These are phyloP conservation scores for Saccopteryx leptura DNA, from an alignment of 2,113 vertebrate species.

Conservation along the genomic window DNA sequence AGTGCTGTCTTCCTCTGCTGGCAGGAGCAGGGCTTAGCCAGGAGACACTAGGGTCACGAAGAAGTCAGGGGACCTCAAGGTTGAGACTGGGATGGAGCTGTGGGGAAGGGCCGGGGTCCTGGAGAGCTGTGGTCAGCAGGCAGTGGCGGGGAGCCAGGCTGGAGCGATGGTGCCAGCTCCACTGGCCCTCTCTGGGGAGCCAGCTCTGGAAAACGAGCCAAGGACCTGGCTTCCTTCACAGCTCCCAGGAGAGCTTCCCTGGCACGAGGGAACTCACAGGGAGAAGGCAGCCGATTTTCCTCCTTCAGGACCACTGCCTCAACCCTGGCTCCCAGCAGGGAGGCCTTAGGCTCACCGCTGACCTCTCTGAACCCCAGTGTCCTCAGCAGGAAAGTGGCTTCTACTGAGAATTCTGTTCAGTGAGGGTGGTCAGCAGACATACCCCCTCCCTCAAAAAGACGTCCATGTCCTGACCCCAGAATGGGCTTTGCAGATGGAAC, in stretches of 20 bases:
- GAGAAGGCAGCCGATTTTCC: fast-evolving
- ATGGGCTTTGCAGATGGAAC: background rate
- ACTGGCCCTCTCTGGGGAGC: background rate
- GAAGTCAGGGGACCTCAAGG: background rate
- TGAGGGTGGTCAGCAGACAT: background rate
- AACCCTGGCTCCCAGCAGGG: background rate
- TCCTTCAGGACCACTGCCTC: background rate
- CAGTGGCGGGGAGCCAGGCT: background rate
- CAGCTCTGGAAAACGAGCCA: background rate
- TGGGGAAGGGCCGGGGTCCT: background rate
- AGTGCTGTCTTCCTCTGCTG: no score
- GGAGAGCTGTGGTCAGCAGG: background rate
- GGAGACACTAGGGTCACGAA: no score
- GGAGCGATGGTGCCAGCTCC: background rate
- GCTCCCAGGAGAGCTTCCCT: no score
- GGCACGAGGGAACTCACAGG: no score
- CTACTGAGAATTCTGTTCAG: background rate
- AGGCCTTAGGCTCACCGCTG: background rate
- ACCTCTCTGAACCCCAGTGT: background rate
- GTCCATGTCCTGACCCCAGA: background rate
- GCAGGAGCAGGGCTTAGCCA: background rate
- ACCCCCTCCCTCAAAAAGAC: background rate
- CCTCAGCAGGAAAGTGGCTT: background rate
- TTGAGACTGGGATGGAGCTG: fast-evolving
- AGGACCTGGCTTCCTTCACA: background rate